Evolutionary conservation across 2,113 vertebrate genomes (phyloP).

Genomic region (Orcinus orca): DNA sequence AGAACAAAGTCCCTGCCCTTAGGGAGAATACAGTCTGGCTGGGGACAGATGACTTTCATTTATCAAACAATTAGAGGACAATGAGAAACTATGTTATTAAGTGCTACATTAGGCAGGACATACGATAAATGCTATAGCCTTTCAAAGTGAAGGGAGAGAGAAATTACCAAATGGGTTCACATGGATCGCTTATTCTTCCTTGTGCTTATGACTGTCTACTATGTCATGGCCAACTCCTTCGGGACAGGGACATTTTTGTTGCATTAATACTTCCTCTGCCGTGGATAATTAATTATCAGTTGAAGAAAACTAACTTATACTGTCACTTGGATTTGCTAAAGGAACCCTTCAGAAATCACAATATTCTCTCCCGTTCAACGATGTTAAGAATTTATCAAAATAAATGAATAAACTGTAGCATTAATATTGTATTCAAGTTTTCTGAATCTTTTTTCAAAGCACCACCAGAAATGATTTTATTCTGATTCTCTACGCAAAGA

Average conservation of each 20-base stretch:
- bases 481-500: neutral
- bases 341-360: neutral
- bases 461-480: neutral
- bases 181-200: slow-evolving; percentile 42
- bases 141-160: slow-evolving; percentile 50
- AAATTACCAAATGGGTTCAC: slow-evolving; percentile 48
- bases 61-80: slow-evolving; percentile 60
- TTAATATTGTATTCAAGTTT: neutral
- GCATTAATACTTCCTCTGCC: neutral
- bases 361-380: neutral
- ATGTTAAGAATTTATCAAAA: slow-evolving; percentile 44
- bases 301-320: neutral
- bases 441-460: neutral
- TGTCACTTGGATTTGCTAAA: slow-evolving; percentile 39
- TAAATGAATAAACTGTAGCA: slow-evolving; percentile 44
- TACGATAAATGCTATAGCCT: slow-evolving; percentile 34
- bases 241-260: neutral
- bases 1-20: slow-evolving; percentile 39
- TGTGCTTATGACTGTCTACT: slow-evolving; percentile 8
- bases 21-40: slow-evolving; percentile 3
- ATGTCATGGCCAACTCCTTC: neutral
- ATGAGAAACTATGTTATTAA: slow-evolving; percentile 54
- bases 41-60: neutral
- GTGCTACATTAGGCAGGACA: slow-evolving; percentile 55
- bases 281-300: slow-evolving; percentile 7